Evolutionary conservation across 2,888 invertebrate genomes (phyloP), one percentile per base, ranked within the genome.

Genomic region (Fabriciana adippe): DNA sequence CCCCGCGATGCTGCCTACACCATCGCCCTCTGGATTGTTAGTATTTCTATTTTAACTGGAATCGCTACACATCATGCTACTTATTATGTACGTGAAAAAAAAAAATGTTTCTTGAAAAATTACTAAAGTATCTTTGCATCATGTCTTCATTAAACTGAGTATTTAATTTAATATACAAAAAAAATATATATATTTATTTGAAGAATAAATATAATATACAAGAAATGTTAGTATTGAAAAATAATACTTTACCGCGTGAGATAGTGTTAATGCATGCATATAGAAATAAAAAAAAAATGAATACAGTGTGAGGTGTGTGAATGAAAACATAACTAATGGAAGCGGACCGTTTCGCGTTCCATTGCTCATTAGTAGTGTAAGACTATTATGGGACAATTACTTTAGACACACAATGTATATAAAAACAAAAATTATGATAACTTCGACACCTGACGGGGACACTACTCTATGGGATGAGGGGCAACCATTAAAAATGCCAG

Each of bases 351-450:
- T 70, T 71, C 72, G 59, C 56, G 70, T 74, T 72, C 64, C 45
- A 64, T 68, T 64, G 35, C 60, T 53, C 35, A 67, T 68, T 77
- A 79, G 79, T 84, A 72, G 80, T 80, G 88, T 88, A 87, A 90
- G 89, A 90, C 89, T 89, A 88, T 86, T 85, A 82, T 74, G 74
- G 70, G 68, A 71, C 65, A 54, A 45, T 31, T 65, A 45, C 3
- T 35, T 55, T 57, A 14, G 15, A 8, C 8, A 18, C 8, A 18
- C 45, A 53, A 64, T 56, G 47, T 54, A 74, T 85, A 90, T 89
- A 90, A 90, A 90, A 90, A 88, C 80, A 83, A 90, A 92, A 92
- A 90, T 91, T 90, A 91, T 91, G 91, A 92, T 89, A 79, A 79
- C 74, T 78, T 71, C 56, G 68, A 68, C 66, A 53, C 72, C 48